Evolutionary conservation across 1,140 invertebrate genomes (phyloP).

Genomic region (Ips typographus): DNA sequence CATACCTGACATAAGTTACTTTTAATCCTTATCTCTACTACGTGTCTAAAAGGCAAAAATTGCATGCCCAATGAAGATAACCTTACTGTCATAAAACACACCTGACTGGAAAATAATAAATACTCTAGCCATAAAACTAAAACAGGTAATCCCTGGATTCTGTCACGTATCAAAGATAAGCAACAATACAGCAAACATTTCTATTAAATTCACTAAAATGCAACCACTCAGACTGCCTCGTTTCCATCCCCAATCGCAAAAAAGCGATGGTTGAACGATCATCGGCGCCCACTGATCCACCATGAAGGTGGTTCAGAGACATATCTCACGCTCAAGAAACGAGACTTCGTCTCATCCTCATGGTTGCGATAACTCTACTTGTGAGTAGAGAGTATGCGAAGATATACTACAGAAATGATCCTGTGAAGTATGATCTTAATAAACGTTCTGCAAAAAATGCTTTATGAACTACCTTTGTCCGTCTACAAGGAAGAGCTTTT

Average conservation of each 20-base stretch:
- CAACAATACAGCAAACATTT: background rate
- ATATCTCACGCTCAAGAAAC: conserved; percentile 57
- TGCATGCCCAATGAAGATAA: no score
- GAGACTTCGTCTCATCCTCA: conserved; percentile 54
- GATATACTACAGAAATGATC: conserved; percentile 60
- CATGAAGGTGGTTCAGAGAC: conserved; percentile 27
- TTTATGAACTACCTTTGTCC: no score
- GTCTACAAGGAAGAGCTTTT: no score
- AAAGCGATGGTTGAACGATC: conserved; percentile 52
- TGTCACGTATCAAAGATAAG: no score
- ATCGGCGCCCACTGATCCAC: conserved; percentile 51
- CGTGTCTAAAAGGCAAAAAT: no score
- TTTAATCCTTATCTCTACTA: no score
- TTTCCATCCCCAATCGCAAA: conserved; percentile 46
- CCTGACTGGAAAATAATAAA: no score
- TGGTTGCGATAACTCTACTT: conserved; percentile 53
- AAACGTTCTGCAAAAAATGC: no score
- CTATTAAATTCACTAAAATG: conserved; percentile 14
- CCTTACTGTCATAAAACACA: no score
- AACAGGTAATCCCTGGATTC: no score
- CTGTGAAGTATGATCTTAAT: conserved; percentile 59
- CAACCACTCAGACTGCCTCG: conserved; percentile 54
- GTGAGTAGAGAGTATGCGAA: conserved; percentile 51
- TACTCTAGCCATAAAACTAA: no score
- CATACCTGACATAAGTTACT: no score